A percentile compares a stretch with the other conserved stretches of the same genome.
These are phyloP conservation scores for Poeciliopsis infans DNA, from an alignment of 2,797 vertebrate genomes.

Conservation along the genomic window DNA sequence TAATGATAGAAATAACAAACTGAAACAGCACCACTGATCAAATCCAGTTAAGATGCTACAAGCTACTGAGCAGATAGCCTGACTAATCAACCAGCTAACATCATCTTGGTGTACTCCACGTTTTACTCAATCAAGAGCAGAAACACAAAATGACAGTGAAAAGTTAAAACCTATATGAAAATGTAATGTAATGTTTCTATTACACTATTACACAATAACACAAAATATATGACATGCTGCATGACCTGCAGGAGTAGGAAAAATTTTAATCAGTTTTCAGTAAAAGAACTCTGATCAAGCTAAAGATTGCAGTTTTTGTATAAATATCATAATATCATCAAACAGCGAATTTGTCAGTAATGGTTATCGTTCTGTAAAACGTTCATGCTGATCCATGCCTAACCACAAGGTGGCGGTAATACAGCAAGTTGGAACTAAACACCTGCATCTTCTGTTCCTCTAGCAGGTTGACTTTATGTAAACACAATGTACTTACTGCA, in stretches of 20 bases:
- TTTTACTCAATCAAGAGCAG: background rate
- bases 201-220: background rate
- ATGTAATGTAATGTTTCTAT: no score
- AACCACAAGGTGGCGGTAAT: background rate
- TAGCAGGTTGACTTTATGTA: background rate
- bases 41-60: background rate
- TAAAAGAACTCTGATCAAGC: background rate
- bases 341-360: background rate
- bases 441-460: background rate
- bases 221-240: background rate
- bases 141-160: background rate
- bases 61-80: background rate
- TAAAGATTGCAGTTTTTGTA: background rate
- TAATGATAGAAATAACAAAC: background rate
- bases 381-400: background rate
- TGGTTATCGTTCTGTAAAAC: background rate
- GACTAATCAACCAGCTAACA: background rate
- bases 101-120: background rate
- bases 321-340: background rate
- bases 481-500: background rate
- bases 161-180: background rate
- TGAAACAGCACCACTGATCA: background rate
- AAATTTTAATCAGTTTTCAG: background rate
- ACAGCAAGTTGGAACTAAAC: background rate
- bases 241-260: background rate